Evolutionary conservation across 64 coral and sea anemone species (phyloP), one percentile per base, ranked within the genome.

Genomic region (Montipora sp.): DNA sequence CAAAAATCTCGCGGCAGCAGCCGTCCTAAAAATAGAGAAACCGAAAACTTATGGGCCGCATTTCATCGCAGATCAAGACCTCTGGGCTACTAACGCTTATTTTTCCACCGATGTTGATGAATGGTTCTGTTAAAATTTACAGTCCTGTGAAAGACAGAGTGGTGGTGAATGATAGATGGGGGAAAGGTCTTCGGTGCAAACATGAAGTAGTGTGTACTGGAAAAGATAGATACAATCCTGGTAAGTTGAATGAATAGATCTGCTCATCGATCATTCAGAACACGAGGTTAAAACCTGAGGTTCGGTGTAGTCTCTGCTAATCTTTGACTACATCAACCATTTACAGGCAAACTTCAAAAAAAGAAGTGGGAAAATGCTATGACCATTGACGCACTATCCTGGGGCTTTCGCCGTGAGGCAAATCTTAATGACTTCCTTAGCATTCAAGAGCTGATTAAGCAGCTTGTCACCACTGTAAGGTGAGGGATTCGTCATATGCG

Each of bases 331-430:
- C 53, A 78, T 49, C 46, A 47, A 3, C 5, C 19, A 19, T 43
- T 75, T 73, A 27, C 22, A 91, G 93, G 93, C 8, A 59, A 75
- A 61, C 88, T 90, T 73, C 93, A 91, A 73, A 91, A 91, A 27
- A 78, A 70, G 22, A 91, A 91, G 88, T 97, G 95, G 95, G 95
- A 97, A 63, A 97, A 97, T 21, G 95, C 95, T 6, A 91, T 97
- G 95, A 97, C 95, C 12, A 87, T 97, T 58, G 88, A 94, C 27
- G 87, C 73, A 58, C 59, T 61, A 9, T 97, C 95, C 0, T 97
- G 95, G 95, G 95, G 95, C 0, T 91, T 91, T 78, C 87, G 92
- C 5, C 76, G 95, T 15, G 90, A 97, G 36, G 90, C 91, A 5
- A 84, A 90, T 53, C 27, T 83, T 1, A 45, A 84, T 18, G 92